A percentile compares a stretch with the other conserved stretches of the same genome.
These are phyloP conservation scores for Acinonyx jubatus DNA, from an alignment of 2,113 vertebrate genomes.

Conservation along the genomic window DNA sequence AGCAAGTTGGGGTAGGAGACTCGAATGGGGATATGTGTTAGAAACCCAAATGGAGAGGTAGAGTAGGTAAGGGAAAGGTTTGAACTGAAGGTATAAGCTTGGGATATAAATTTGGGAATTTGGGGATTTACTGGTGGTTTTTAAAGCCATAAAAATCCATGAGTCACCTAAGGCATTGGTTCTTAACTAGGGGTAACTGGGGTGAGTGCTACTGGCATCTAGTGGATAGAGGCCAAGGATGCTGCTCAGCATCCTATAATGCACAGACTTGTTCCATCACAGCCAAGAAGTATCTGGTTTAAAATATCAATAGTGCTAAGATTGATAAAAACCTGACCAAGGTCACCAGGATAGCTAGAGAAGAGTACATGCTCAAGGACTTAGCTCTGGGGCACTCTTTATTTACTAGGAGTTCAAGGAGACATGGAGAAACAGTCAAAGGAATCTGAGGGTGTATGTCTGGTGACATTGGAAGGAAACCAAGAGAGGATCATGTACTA, in stretches of 20 bases:
- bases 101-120: not conserved
- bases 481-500: not conserved
- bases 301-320: not conserved
- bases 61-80: not conserved
- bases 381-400: not conserved
- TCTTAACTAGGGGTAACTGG: not conserved
- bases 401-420: not conserved
- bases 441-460: not conserved
- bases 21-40: not conserved
- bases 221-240: not conserved
- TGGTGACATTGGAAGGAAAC: not conserved
- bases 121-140: not conserved
- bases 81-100: not conserved
- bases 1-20: not conserved
- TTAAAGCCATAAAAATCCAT: not conserved
- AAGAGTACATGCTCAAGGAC: not conserved
- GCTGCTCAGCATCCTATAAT: not conserved
- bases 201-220: not conserved
- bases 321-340: not conserved
- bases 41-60: not conserved
- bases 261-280: not conserved
- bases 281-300: not conserved
- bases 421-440: not conserved
- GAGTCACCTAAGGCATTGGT: not conserved
- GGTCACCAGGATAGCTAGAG: not conserved